Conservation (phyloP, 2,888 invertebrate species). For the Zaprionus obscuricornis region DNA sequence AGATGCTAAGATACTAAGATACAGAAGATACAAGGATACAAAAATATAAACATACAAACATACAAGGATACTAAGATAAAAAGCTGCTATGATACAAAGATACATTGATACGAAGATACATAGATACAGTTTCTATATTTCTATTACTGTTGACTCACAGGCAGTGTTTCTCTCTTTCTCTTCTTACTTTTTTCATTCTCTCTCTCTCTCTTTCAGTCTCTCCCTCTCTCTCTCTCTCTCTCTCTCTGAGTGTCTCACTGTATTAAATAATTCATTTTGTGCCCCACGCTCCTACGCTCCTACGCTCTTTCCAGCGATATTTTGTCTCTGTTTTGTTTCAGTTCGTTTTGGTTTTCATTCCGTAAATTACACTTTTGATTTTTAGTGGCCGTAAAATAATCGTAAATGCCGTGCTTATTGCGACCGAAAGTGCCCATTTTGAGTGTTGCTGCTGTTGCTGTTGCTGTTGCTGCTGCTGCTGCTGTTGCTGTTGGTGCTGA, state of each 20-base stretch:
- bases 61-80: too few species aligned
- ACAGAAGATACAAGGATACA: too few species aligned
- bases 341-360: conserved; percentile 69
- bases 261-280: neutral
- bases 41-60: too few species aligned
- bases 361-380: conserved; percentile 84
- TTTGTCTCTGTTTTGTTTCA: conserved; percentile 40
- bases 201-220: neutral
- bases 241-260: neutral
- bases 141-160: conserved; percentile 2
- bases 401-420: conserved; percentile 84
- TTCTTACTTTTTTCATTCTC: neutral
- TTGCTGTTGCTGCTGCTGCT: neutral
- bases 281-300: too few species aligned
- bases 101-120: conserved; percentile 30
- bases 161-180: conserved; percentile 18
- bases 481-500: neutral
- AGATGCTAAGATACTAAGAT: too few species aligned
- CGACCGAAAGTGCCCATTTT: conserved; percentile 83
- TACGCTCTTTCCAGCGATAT: neutral
- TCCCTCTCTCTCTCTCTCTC: conserved; percentile 4
- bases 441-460: conserved; percentile 58
- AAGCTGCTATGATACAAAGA: conserved; percentile 30
- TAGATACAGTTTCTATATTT: conserved; percentile 11
- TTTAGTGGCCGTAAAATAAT: conserved; percentile 84